Evolutionary conservation across 2,888 invertebrate species (phyloP), one percentile per base, ranked within the genome.

Genomic region (Eurois occulta): DNA sequence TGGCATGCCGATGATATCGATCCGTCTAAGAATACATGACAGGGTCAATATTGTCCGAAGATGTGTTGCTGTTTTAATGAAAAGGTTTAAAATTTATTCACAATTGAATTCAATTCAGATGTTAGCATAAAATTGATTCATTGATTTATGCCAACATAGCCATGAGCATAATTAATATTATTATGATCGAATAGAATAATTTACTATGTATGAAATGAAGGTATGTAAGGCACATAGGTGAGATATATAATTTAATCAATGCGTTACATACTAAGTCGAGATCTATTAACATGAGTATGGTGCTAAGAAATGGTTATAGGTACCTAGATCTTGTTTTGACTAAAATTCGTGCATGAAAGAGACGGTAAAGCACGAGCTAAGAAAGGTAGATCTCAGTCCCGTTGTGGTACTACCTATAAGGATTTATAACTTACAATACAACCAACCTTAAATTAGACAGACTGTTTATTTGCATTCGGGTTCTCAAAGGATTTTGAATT

Each of bases 21-120:
- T 70, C 41, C 11, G 35, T 70, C 66, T 77, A 82, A 52, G 35
- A 77, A 72, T 55, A 82, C 52, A 38, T 67, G 16, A 71, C 46
- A 16, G 24, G 55, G 6, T 6, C 5, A 46, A 64, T n/a, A 64
- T 7, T 18, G 21, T 55, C n/a, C 18, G 28, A 66, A 60, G 71
- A 60, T 11, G 13, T 43, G 21, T 38, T 28, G 32, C 16, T 16
- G 16, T 67, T 62, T 55, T 10, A 41, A 60, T 18, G 10, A 35
- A 58, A 43, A 21, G 0, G 32, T 32, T 78, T 21, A 1, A 28
- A 66, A n/a, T 52, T 6, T 11, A 1, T 48, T 48, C 13, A 13
- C 1, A 16, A 21, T 71, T 24, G 13, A 28, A 38, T 28, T 18
- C 5, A 32, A 48, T 32, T 11, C 32, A 60, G 24, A 24, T 18